These are phyloP conservation scores for Strix occidentalis DNA, from an alignment of 2,797 vertebrate species.

Conservation along the genomic window DNA sequence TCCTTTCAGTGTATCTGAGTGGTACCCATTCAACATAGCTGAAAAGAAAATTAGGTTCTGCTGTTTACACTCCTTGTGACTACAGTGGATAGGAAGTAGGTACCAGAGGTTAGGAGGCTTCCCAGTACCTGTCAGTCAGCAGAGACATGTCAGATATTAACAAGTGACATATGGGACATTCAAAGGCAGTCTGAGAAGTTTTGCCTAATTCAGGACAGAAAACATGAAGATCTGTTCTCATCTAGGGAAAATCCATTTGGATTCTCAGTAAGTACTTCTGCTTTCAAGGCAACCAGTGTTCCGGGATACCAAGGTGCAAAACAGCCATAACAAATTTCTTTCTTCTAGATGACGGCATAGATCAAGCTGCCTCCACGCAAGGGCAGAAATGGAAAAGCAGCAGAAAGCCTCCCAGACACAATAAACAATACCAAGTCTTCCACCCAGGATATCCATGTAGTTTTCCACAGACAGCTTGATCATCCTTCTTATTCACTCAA, in stretches of 20 bases:
- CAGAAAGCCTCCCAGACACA: neutral
- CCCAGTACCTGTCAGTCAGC: neutral
- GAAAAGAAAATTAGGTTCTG: neutral
- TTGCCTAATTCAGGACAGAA: neutral
- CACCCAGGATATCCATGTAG: neutral
- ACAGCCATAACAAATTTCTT: neutral
- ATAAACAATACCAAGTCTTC: neutral
- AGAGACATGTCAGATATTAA: neutral
- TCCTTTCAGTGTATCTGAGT: neutral
- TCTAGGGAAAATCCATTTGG: neutral
- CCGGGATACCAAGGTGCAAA: neutral
- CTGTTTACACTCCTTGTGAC: neutral
- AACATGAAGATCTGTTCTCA: neutral
- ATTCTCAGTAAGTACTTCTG: neutral
- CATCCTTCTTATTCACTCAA: neutral
- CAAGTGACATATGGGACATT: neutral
- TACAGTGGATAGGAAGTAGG: neutral
- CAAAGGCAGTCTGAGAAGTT: neutral
- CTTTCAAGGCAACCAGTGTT: neutral
- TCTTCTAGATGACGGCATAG: neutral
- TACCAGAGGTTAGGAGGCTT: neutral
- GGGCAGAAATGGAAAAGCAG: neutral
- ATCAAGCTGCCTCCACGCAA: neutral
- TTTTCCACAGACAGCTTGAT: neutral
- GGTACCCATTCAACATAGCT: neutral